These are phyloP conservation scores for Platycheirus albimanus DNA, from an alignment of 2,888 invertebrate genomes.

Conservation along the genomic window DNA sequence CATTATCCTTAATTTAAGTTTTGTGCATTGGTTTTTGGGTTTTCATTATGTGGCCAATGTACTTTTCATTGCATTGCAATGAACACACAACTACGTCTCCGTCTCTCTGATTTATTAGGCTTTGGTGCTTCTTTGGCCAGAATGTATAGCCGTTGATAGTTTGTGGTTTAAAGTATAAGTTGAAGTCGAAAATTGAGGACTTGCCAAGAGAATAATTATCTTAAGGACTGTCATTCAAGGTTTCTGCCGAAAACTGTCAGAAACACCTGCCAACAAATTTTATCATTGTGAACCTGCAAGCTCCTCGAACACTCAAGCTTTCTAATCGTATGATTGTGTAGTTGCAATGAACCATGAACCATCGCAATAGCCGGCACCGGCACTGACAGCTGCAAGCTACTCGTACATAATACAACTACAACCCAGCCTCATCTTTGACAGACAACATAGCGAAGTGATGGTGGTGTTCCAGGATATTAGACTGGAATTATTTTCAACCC, in stretches of 20 bases:
- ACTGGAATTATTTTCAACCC: slow-evolving; percentile 26
- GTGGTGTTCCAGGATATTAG: background rate
- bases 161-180: slow-evolving; percentile 50
- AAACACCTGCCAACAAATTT: slow-evolving; percentile 65
- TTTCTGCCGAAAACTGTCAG: slow-evolving; percentile 56
- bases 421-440: slow-evolving; percentile 48
- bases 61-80: slow-evolving; percentile 57
- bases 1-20: background rate
- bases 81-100: slow-evolving; percentile 4
- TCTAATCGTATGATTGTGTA: slow-evolving; percentile 23
- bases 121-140: slow-evolving; percentile 23
- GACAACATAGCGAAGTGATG: slow-evolving; percentile 3
- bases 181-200: slow-evolving; percentile 40
- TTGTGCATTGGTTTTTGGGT: slow-evolving; percentile 57
- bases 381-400: slow-evolving; percentile 43
- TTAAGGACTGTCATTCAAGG: slow-evolving; percentile 56
- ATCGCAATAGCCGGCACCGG: background rate
- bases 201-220: slow-evolving; percentile 68
- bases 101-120: slow-evolving; percentile 56
- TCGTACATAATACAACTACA: background rate
- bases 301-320: slow-evolving; percentile 33
- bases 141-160: slow-evolving; percentile 47
- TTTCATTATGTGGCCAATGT: slow-evolving; percentile 71
- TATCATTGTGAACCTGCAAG: slow-evolving; percentile 9
- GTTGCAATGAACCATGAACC: slow-evolving; percentile 28